Evolutionary conservation across 2,113 vertebrate species (phyloP).

Genomic region (Coptodon bakossiorum): DNA sequence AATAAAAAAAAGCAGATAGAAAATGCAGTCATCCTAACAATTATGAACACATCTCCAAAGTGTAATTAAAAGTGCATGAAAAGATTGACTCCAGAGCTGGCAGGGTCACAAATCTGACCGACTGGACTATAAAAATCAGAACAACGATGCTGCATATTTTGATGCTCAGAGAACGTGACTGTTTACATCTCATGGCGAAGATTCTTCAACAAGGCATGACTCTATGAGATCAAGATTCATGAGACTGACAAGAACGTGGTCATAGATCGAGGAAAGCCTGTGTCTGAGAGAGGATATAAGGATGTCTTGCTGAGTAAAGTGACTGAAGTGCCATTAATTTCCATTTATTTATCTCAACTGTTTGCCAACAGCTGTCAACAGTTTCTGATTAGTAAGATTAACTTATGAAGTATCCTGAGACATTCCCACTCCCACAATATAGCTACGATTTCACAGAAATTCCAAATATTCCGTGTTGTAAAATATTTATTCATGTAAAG

Average conservation of each 20-base stretch:
- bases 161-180: slow-evolving; percentile 80
- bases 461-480: background rate
- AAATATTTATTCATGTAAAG: background rate
- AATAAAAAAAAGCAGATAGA: slow-evolving; percentile 80
- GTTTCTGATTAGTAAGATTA: background rate
- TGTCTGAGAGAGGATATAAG: background rate
- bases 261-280: slow-evolving; percentile 80
- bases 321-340: background rate
- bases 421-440: background rate
- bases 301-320: background rate
- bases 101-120: slow-evolving; percentile 92
- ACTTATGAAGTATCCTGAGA: background rate
- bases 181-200: slow-evolving; percentile 87
- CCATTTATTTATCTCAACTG: background rate
- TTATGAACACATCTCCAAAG: slow-evolving; percentile 95
- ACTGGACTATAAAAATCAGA: slow-evolving; percentile 96
- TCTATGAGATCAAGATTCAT: slow-evolving; percentile 86
- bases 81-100: slow-evolving; percentile 84
- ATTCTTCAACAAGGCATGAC: slow-evolving; percentile 68
- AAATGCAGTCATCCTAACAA: slow-evolving; percentile 93
- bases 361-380: background rate
- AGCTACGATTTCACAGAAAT: background rate
- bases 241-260: slow-evolving; percentile 89
- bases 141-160: slow-evolving; percentile 89
- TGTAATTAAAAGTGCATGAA: slow-evolving; percentile 83